These are phyloP conservation scores for Brevimyrus niger DNA, from an alignment of 2,113 vertebrate genomes.

Conservation along the genomic window DNA sequence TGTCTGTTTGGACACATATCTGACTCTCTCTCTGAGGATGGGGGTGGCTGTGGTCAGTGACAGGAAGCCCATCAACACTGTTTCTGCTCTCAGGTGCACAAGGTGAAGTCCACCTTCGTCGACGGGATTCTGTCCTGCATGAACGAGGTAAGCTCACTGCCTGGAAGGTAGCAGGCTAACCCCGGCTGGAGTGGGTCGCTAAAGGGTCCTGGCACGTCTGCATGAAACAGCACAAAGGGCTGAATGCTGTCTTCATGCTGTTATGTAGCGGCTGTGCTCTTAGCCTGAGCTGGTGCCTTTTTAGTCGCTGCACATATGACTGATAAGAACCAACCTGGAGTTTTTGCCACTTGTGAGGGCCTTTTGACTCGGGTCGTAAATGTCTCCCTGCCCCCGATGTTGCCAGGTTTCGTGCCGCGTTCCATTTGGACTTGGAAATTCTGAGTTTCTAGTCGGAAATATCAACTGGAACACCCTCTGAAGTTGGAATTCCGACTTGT, in stretches of 20 bases:
- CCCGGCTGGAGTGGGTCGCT: background rate
- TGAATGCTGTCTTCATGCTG: background rate
- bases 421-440: too few relatives aligned
- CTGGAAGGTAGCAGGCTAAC: background rate
- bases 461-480: too few relatives aligned
- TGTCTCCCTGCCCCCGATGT: background rate
- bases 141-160: conserved; percentile 61
- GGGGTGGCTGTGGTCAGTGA: background rate
- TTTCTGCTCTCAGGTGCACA: conserved; percentile 65
- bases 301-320: background rate
- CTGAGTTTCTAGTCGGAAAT: too few relatives aligned
- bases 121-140: conserved; percentile 72
- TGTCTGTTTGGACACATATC: background rate
- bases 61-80: background rate
- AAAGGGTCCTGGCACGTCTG: background rate
- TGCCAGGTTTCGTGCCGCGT: background rate
- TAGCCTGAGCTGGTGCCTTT: background rate
- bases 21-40: background rate
- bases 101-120: conserved; percentile 84
- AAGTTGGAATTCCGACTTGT: too few relatives aligned
- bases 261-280: background rate
- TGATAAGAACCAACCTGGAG: background rate
- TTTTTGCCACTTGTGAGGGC: background rate
- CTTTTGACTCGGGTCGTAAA: background rate
- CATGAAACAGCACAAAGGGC: background rate